Percentiles rank a stretch among this genome's conserved stretches.
Evolutionary conservation across 2,888 invertebrate species (phyloP).

Genomic region (Lamellibrachia satsuma): DNA sequence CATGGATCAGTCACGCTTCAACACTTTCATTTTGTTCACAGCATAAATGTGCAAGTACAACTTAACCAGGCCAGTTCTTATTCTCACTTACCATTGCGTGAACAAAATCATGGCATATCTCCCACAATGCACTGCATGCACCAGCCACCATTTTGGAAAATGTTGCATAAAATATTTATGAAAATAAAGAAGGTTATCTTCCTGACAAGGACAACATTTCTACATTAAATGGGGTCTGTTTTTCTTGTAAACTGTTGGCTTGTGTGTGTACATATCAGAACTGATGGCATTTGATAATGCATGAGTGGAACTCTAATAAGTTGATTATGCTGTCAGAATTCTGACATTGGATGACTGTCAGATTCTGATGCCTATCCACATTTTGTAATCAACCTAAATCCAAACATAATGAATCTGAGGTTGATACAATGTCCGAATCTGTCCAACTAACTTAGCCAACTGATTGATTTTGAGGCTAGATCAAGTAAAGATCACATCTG

Average conservation of each 20-base stretch:
- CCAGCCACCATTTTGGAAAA: background rate
- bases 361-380: background rate
- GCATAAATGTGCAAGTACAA: background rate
- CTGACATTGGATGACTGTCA: background rate
- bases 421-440: background rate
- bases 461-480: background rate
- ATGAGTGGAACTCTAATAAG: background rate
- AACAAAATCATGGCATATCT: background rate
- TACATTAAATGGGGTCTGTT: background rate
- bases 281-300: background rate
- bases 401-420: background rate
- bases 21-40: background rate
- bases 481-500: background rate
- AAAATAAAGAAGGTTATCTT: background rate
- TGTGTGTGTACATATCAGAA: too few species aligned
- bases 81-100: background rate
- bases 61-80: background rate
- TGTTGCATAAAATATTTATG: background rate
- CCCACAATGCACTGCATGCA: background rate
- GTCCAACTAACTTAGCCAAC: background rate
- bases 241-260: too few species aligned
- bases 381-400: background rate
- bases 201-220: background rate
- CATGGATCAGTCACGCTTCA: background rate
- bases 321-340: background rate